Evolutionary conservation across 2,888 invertebrate species (phyloP).

Genomic region (Allygus modestus): DNA sequence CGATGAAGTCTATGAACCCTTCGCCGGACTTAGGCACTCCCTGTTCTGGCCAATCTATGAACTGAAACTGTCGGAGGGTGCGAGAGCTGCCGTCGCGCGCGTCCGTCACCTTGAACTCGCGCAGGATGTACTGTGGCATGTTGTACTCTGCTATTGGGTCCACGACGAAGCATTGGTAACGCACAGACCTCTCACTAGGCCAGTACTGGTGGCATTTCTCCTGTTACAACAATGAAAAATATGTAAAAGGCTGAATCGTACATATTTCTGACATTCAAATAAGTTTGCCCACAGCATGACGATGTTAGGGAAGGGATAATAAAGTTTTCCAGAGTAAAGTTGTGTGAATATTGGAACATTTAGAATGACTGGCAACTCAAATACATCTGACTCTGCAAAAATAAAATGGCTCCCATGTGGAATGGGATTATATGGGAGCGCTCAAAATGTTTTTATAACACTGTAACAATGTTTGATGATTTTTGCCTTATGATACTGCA

Average conservation of each 20-base stretch:
- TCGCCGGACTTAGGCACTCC: constrained; percentile 99
- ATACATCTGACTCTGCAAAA: too few relatives aligned
- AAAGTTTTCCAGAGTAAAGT: too few relatives aligned
- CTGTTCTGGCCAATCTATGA: constrained; percentile 97
- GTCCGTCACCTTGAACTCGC: constrained; percentile 99
- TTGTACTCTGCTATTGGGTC: constrained; percentile 99
- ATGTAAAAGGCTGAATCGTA: constrained; percentile 3
- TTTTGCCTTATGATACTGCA: too few relatives aligned
- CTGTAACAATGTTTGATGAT: too few relatives aligned
- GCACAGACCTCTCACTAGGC: constrained; percentile 98
- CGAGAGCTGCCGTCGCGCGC: constrained; percentile 97
- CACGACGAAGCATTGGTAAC: constrained; percentile 98
- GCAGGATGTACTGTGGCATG: constrained; percentile 99
- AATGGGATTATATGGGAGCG: too few relatives aligned
- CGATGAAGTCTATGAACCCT: constrained; percentile 99
- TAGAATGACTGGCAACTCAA: too few relatives aligned
- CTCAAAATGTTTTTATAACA: too few relatives aligned
- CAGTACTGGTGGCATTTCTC: constrained; percentile 99
- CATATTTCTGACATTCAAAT: too few relatives aligned
- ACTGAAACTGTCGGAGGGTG: constrained; percentile 97
- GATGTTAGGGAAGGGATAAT: too few relatives aligned
- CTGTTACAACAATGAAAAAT: constrained; percentile 76
- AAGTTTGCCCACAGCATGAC: too few relatives aligned
- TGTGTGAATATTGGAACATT: too few relatives aligned
- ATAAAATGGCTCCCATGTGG: too few relatives aligned